Conservation (phyloP, 2,113 vertebrate genomes). For the Mesocricetus auratus region DNA sequence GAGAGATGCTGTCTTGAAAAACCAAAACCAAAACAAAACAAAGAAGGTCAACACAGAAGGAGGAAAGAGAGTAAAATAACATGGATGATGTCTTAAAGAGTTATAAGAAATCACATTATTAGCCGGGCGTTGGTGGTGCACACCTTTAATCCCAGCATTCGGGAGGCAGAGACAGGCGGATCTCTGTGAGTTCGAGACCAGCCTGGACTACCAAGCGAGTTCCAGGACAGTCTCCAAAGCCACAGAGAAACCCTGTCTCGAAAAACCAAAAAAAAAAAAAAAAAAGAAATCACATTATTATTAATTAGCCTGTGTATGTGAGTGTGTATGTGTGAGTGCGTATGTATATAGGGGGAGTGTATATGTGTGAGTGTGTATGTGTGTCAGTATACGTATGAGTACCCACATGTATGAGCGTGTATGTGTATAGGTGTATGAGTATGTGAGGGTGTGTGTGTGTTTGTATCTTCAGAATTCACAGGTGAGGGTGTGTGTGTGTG, state of each 20-base stretch:
- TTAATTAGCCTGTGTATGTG: background rate
- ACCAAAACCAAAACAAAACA: background rate
- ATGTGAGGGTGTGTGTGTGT: background rate
- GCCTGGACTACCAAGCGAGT: too few relatives aligned
- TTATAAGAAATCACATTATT: too few relatives aligned
- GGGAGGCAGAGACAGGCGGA: too few relatives aligned
- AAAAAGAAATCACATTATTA: background rate
- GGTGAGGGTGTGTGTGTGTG: too few relatives aligned
- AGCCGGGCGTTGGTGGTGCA: too few relatives aligned
- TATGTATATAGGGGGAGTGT: background rate
- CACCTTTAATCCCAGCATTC: too few relatives aligned
- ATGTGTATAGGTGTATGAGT: too few relatives aligned
- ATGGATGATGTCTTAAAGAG: background rate
- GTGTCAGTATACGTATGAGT: background rate
- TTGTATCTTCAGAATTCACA: too few relatives aligned
- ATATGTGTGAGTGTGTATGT: background rate
- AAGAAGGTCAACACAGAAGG: background rate
- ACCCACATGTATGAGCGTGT: background rate
- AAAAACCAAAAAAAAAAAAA: too few relatives aligned
- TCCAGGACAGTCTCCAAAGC: too few relatives aligned
- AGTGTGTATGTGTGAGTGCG: background rate
- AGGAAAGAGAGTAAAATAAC: background rate
- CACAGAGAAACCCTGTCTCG: too few relatives aligned
- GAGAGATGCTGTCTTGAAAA: background rate
- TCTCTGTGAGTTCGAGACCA: too few relatives aligned